phyloP scores from a whole-genome alignment of 2,797 vertebrate genomes.

The Anabas testudineus region DNA sequence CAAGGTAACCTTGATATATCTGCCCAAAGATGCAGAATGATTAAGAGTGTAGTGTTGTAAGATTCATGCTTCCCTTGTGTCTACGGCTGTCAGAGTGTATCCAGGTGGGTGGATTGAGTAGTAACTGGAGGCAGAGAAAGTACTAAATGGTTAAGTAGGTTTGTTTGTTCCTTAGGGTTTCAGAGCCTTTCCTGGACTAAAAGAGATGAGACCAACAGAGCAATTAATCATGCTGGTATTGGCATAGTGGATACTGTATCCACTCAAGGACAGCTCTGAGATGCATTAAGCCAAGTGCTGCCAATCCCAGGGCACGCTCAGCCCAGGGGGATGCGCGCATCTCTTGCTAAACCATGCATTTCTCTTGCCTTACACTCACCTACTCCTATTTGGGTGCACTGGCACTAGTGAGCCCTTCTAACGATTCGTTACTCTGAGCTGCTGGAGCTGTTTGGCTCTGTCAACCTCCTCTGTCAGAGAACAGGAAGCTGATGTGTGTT shows the following conservation, averaged over 20 bases:
- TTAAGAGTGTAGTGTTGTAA: slow-evolving; percentile 52
- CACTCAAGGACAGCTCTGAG: slow-evolving; percentile 76
- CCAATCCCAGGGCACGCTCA: slow-evolving; percentile 55
- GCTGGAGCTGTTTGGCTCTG: slow-evolving; percentile 47
- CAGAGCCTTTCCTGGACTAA: slow-evolving; percentile 61
- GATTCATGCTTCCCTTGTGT: slow-evolving; percentile 62
- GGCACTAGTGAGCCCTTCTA: slow-evolving; percentile 28
- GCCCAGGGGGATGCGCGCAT: slow-evolving; percentile 37
- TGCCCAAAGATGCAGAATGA: slow-evolving; percentile 61
- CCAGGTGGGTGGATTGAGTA: slow-evolving; percentile 73
- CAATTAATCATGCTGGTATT: slow-evolving; percentile 80
- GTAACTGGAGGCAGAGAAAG: slow-evolving; percentile 67
- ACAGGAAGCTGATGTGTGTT: slow-evolving; percentile 70
- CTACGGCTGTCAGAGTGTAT: slow-evolving; percentile 59
- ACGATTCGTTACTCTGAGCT: slow-evolving; percentile 50
- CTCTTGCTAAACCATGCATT: slow-evolving; percentile 44
- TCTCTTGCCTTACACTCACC: slow-evolving; percentile 43
- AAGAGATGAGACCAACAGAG: slow-evolving; percentile 70
- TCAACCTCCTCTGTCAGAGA: slow-evolving; percentile 56
- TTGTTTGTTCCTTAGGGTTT: slow-evolving; percentile 75
- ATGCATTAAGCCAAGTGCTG: slow-evolving; percentile 74
- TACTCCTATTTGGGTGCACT: slow-evolving; percentile 37
- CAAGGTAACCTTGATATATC: slow-evolving; percentile 45
- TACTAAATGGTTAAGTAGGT: slow-evolving; percentile 79
- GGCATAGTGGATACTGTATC: slow-evolving; percentile 72